A percentile compares a stretch with the other conserved stretches of the same genome.
Evolutionary conservation across 2,797 vertebrate genomes (phyloP).

Genomic region (Silurus aristotelis): DNA sequence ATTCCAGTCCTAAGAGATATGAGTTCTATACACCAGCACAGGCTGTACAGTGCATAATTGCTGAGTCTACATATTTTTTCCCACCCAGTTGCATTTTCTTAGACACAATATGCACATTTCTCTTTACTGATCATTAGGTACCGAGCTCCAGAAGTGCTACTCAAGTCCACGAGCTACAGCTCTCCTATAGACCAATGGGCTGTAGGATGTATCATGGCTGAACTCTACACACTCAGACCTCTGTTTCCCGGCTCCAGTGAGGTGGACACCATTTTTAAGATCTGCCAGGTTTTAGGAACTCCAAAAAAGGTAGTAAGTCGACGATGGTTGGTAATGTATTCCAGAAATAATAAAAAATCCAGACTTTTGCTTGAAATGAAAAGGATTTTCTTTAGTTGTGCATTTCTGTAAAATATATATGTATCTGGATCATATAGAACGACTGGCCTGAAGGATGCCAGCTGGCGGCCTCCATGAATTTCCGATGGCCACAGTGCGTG

Average conservation of each 20-base stretch:
- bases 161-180: slow-evolving; percentile 89
- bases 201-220: slow-evolving; percentile 97
- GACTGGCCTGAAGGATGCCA: slow-evolving; percentile 96
- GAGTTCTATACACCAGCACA: not conserved
- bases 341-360: too few relatives aligned
- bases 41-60: not conserved
- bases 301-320: slow-evolving; percentile 83
- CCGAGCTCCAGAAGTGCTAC: slow-evolving; percentile 93
- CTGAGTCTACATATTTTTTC: not conserved
- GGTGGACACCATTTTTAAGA: slow-evolving; percentile 98
- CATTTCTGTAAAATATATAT: not conserved
- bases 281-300: slow-evolving; percentile 97
- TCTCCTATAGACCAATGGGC: slow-evolving; percentile 98
- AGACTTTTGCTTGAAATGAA: not conserved
- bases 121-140: slow-evolving; percentile 80
- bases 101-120: not conserved
- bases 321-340: not conserved
- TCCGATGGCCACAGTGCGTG: slow-evolving; percentile 95
- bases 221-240: slow-evolving; percentile 91
- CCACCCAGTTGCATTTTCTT: not conserved
- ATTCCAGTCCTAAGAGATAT: slow-evolving; percentile 67
- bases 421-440: slow-evolving; percentile 68
- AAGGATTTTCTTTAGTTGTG: not conserved
- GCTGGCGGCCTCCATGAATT: slow-evolving; percentile 91
- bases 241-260: slow-evolving; percentile 97